Evolutionary conservation across 2,888 invertebrate species (phyloP).

Genomic region (Troilus luridus): DNA sequence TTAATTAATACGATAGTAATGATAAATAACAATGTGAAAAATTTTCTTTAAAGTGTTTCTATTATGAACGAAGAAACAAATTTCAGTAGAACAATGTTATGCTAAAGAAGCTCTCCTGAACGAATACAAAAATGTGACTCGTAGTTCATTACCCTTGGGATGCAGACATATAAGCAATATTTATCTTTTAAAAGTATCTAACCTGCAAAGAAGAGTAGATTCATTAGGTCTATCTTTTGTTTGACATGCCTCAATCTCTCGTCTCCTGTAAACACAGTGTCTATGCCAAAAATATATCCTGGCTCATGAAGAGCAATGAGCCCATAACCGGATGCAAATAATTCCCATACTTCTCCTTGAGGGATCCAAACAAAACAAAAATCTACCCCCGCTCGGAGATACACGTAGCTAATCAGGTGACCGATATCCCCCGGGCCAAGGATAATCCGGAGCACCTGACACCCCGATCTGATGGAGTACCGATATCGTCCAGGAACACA

Average conservation of each 20-base stretch:
- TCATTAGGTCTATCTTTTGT: no score
- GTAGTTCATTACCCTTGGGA: no score
- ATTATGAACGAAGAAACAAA: no score
- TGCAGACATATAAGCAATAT: no score
- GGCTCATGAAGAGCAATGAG: background rate
- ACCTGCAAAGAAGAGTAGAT: no score
- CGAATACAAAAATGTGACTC: no score
- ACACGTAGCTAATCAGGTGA: conserved; percentile 27
- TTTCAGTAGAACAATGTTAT: no score
- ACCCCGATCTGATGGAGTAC: conserved; percentile 34
- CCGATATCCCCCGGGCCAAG: background rate
- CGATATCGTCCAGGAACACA: conserved; percentile 1
- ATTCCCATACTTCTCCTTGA: background rate
- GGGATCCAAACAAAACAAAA: background rate
- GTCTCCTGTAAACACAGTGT: background rate
- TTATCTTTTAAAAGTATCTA: no score
- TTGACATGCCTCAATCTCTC: background rate
- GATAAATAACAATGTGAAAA: no score
- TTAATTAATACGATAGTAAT: no score
- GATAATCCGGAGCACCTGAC: conserved; percentile 37
- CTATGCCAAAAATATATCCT: background rate
- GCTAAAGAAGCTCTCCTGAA: no score
- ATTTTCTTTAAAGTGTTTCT: no score
- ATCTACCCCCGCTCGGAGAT: background rate
- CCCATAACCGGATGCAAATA: conserved; percentile 3